Conservation (phyloP, 2,888 invertebrate genomes). For the Tetrapedia diversipes region DNA sequence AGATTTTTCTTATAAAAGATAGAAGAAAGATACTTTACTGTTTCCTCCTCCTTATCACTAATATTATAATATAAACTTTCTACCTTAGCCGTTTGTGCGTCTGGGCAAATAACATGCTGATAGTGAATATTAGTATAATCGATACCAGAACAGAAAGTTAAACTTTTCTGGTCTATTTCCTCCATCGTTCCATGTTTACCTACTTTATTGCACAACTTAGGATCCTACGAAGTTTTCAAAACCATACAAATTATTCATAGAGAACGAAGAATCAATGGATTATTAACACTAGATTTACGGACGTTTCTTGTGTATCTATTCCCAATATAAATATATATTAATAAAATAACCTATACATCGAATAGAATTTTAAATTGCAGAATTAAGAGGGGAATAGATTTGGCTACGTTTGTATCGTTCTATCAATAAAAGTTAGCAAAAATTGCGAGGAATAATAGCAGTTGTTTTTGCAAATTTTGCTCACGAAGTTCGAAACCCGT, state of each 20-base stretch:
- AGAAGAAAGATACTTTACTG: background rate
- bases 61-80: background rate
- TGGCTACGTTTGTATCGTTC: too few species aligned
- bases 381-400: too few species aligned
- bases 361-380: too few species aligned
- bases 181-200: constrained; percentile 82
- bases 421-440: too few species aligned
- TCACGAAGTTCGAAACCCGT: too few species aligned
- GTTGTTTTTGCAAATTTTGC: too few species aligned
- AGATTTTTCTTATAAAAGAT: background rate
- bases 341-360: too few species aligned
- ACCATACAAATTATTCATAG: background rate
- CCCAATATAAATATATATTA: too few species aligned
- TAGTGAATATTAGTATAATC: constrained; percentile 88
- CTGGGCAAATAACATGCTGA: constrained; percentile 86
- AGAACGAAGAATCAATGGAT: too few species aligned
- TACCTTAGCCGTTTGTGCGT: constrained; percentile 86
- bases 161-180: constrained; percentile 85
- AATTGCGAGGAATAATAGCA: too few species aligned
- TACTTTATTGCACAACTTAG: constrained; percentile 84
- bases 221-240: constrained; percentile 81
- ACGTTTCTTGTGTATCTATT: too few species aligned
- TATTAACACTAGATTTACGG: too few species aligned
- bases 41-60: background rate
- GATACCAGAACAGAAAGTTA: constrained; percentile 87